Conservation (phyloP, 2,797 vertebrate genomes). For the Helicolenus hilgendorfi region DNA sequence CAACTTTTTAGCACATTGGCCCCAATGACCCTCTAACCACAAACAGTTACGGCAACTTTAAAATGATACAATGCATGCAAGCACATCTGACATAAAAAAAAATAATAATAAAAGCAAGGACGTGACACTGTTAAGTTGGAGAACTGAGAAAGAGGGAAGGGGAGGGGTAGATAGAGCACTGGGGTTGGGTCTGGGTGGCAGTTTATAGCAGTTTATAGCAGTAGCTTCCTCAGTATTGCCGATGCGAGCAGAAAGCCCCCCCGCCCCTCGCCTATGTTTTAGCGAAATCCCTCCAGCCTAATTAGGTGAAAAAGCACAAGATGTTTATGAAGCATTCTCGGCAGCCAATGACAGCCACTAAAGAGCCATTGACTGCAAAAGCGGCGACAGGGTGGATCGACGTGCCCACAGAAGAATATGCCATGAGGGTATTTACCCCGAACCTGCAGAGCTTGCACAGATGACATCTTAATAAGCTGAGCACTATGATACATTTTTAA, state of each 20-base stretch:
- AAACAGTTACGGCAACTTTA: conserved; percentile 5
- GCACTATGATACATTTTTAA: conserved; percentile 82
- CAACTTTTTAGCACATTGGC: conserved; percentile 29
- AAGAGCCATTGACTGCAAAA: conserved; percentile 86
- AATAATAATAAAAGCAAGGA: background rate
- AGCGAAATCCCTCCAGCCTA: conserved; percentile 89
- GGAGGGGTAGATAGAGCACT: background rate
- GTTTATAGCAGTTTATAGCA: conserved; percentile 5
- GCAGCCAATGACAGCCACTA: conserved; percentile 85
- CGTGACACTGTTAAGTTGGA: conserved; percentile 11
- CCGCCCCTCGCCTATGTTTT: conserved; percentile 42
- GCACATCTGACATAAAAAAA: background rate
- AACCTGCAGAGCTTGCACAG: conserved; percentile 85
- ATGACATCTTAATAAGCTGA: conserved; percentile 89
- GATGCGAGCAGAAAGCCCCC: conserved; percentile 12
- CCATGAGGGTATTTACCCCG: conserved; percentile 83
- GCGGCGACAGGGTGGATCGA: conserved; percentile 79
- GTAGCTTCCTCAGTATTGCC: conserved; percentile 15
- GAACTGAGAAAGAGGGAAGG: background rate
- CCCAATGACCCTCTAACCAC: conserved; percentile 6
- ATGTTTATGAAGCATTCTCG: conserved; percentile 87
- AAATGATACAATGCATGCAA: background rate
- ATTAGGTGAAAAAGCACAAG: conserved; percentile 90
- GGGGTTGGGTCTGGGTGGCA: background rate
- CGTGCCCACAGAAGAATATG: conserved; percentile 72